These are phyloP conservation scores for Danaus chrysippus DNA, from an alignment of 2,888 invertebrate species.

Conservation along the genomic window DNA sequence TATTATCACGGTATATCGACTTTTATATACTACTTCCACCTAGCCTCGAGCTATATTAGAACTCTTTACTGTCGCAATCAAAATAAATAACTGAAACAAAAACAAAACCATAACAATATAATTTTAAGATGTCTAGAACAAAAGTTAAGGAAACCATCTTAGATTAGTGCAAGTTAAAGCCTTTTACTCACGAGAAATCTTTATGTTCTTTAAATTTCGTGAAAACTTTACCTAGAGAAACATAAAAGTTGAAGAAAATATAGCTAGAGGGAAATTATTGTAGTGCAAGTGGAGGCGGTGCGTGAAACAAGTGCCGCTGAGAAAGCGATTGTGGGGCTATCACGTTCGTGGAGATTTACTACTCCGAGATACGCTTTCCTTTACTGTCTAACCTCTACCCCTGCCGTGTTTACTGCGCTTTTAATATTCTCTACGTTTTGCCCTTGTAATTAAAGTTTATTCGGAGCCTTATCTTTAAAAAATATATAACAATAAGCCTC, in stretches of 20 bases:
- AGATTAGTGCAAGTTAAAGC: not conserved
- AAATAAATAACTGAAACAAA: too few relatives aligned
- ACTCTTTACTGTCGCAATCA: too few relatives aligned
- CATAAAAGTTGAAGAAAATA: conserved; percentile 28
- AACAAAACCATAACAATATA: not conserved
- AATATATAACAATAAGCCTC: too few relatives aligned
- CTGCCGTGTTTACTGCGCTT: conserved; percentile 43
- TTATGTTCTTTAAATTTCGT: conserved; percentile 11
- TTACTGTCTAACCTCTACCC: conserved; percentile 49
- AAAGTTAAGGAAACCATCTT: not conserved
- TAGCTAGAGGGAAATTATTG: conserved; percentile 41
- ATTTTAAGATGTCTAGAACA: not conserved
- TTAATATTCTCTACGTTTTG: conserved; percentile 12
- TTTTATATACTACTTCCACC: too few relatives aligned
- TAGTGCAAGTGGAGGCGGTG: conserved; percentile 55
- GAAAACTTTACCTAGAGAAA: conserved; percentile 17
- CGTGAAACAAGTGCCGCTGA: conserved; percentile 56
- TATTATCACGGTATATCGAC: not conserved
- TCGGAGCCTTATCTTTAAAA: too few relatives aligned
- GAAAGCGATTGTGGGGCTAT: conserved; percentile 20
- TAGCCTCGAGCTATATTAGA: too few relatives aligned
- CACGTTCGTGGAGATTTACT: conserved; percentile 46
- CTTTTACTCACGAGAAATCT: not conserved
- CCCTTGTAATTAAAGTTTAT: not conserved
- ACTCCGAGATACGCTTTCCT: conserved; percentile 55